Evolutionary conservation across 1,140 invertebrate species (phyloP).

Genomic region (Papilio machaon): DNA sequence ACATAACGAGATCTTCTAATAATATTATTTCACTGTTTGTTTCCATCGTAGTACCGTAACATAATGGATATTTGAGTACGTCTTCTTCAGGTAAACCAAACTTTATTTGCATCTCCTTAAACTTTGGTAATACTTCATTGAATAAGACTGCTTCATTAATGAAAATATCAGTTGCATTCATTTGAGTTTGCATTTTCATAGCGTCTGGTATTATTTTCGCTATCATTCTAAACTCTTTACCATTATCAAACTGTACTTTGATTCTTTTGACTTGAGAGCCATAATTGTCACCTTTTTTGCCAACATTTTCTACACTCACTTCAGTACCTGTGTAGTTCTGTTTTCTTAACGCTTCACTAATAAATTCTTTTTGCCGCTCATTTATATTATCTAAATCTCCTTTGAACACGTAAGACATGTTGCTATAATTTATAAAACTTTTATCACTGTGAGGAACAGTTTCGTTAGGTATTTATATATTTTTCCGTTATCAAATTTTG

Average conservation of each 20-base stretch:
- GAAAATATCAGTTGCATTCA: background rate
- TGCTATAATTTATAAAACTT: background rate
- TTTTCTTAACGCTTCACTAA: slow-evolving; percentile 29
- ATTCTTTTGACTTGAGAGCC: slow-evolving; percentile 27
- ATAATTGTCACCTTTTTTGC: slow-evolving; percentile 32
- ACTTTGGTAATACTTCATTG: slow-evolving; percentile 17
- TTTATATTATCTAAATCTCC: slow-evolving; percentile 17
- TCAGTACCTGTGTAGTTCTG: background rate
- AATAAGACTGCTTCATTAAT: background rate
- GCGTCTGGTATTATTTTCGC: slow-evolving; percentile 16
- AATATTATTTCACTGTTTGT: slow-evolving; percentile 42
- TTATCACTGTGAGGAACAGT: background rate
- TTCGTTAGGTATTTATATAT: background rate
- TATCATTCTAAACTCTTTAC: slow-evolving; percentile 33
- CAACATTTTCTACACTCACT: background rate
- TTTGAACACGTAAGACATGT: slow-evolving; percentile 26
- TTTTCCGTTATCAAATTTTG: background rate
- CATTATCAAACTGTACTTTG: slow-evolving; percentile 8
- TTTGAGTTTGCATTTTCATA: background rate
- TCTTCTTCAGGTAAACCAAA: slow-evolving; percentile 5
- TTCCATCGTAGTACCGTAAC: background rate
- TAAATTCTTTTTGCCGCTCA: slow-evolving; percentile 30
- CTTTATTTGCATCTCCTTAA: background rate
- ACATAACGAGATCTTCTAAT: slow-evolving; percentile 48
- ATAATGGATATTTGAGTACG: background rate